Percentiles rank a stretch among this genome's conserved stretches.
Conservation (phyloP, 92 coral and sea anemone genomes). For the Parazoanthus swiftii region DNA sequence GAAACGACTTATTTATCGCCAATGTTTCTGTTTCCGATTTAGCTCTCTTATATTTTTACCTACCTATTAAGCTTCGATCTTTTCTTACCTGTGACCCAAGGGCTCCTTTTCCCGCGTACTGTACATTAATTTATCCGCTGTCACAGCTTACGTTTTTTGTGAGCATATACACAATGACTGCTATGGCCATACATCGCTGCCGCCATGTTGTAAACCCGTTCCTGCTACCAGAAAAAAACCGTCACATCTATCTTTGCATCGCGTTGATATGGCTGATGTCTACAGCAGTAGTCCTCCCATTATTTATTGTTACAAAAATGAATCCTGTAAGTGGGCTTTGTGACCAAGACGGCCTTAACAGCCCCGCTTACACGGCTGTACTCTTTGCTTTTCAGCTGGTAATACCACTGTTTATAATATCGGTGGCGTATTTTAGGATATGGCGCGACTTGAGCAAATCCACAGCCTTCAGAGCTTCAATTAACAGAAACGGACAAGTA, state of each 20-base stretch:
- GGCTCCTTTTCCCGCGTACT: slow-evolving; percentile 1
- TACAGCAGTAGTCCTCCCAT: not conserved
- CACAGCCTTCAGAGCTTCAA: slow-evolving; percentile 36
- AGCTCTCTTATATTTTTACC: not conserved
- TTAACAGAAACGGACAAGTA: slow-evolving; percentile 18
- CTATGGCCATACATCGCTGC: slow-evolving; percentile 46
- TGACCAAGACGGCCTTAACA: not conserved
- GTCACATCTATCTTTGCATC: slow-evolving; percentile 1
- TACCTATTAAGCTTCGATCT: slow-evolving; percentile 5
- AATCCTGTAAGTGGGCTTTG: not conserved
- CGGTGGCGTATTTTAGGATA: slow-evolving; percentile 21
- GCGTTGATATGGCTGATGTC: slow-evolving; percentile 24
- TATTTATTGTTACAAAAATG: not conserved
- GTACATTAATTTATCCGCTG: slow-evolving; percentile 34
- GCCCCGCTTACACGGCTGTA: not conserved
- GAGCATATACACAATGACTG: slow-evolving; percentile 46
- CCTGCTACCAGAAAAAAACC: slow-evolving; percentile 17
- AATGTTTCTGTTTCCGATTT: slow-evolving; percentile 46
- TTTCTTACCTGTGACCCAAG: not conserved
- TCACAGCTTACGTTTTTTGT: slow-evolving; percentile 26
- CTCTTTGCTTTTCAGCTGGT: not conserved
- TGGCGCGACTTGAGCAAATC: slow-evolving; percentile 33
- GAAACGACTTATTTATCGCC: slow-evolving; percentile 40
- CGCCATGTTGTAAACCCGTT: slow-evolving; percentile 43
- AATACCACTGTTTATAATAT: slow-evolving; percentile 28